A percentile compares a stretch with the other conserved stretches of the same genome.
phyloP scores from a whole-genome alignment of 2,888 invertebrate genomes.

The Spisula subtruncata region DNA sequence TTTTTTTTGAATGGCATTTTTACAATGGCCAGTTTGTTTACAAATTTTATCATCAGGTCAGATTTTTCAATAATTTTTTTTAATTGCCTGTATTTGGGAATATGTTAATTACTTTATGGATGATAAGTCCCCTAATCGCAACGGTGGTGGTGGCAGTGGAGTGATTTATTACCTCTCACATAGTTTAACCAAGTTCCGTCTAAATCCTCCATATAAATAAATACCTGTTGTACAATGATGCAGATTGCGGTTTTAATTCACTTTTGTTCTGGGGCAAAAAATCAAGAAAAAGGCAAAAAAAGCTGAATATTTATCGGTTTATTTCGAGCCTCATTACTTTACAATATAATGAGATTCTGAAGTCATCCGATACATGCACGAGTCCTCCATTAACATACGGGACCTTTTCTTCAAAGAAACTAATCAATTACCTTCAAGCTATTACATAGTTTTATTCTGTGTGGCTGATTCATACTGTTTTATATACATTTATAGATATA shows the following conservation, averaged over 20 bases:
- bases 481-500: neutral
- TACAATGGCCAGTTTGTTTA: no score
- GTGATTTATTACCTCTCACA: no score
- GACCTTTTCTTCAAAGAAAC: slow-evolving; percentile 32
- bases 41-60: no score
- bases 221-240: no score
- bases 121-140: no score
- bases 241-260: neutral
- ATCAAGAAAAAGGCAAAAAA: neutral
- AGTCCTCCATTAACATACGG: slow-evolving; percentile 46
- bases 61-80: no score
- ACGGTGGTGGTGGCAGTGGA: no score
- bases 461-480: neutral
- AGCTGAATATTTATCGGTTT: neutral
- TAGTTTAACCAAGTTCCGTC: no score
- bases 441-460: slow-evolving; percentile 1
- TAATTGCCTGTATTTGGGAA: no score
- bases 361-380: slow-evolving; percentile 25
- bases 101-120: no score
- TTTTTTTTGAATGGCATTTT: no score
- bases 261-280: slow-evolving; percentile 21
- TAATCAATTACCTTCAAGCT: slow-evolving; percentile 56
- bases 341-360: slow-evolving; percentile 37
- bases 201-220: no score
- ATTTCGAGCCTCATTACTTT: slow-evolving; percentile 31